Percentiles rank a stretch among this genome's conserved stretches.
These are phyloP conservation scores for Lacanobia wlatinum DNA, from an alignment of 2,888 invertebrate species.

Conservation along the genomic window DNA sequence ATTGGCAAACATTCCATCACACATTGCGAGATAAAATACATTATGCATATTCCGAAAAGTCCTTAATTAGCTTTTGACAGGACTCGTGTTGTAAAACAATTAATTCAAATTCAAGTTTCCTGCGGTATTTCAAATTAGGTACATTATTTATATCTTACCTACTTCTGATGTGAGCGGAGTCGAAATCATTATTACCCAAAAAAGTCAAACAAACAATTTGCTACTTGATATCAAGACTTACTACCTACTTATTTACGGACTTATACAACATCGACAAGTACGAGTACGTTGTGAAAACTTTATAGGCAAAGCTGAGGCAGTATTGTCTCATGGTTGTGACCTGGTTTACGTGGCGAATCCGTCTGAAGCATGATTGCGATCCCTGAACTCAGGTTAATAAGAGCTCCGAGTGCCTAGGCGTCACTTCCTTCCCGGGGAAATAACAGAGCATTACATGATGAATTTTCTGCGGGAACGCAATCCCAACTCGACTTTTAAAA, in stretches of 20 bases:
- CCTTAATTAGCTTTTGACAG: constrained; percentile 31
- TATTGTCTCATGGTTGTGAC: constrained; percentile 77
- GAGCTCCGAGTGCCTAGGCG: constrained; percentile 69
- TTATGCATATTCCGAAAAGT: constrained; percentile 34
- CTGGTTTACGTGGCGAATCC: constrained; percentile 72
- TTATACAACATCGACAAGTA: no score
- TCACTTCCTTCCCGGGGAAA: constrained; percentile 71
- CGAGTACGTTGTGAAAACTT: background rate
- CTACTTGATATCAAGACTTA: background rate
- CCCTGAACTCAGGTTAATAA: constrained; percentile 81
- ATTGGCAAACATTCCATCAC: constrained; percentile 24
- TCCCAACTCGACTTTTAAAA: constrained; percentile 69
- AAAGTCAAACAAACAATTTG: constrained; percentile 6
- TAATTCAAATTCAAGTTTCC: constrained; percentile 30
- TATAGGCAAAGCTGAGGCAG: constrained; percentile 39
- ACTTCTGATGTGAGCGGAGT: background rate
- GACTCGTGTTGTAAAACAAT: constrained; percentile 26
- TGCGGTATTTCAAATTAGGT: constrained; percentile 17
- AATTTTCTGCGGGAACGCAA: constrained; percentile 69
- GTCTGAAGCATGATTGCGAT: constrained; percentile 73
- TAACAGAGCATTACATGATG: constrained; percentile 70
- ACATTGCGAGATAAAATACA: constrained; percentile 38
- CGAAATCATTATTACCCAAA: background rate
- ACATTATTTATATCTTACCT: background rate
- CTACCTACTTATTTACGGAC: background rate